These are phyloP conservation scores for Suillia variegata DNA, from an alignment of 2,888 invertebrate genomes.

Conservation along the genomic window DNA sequence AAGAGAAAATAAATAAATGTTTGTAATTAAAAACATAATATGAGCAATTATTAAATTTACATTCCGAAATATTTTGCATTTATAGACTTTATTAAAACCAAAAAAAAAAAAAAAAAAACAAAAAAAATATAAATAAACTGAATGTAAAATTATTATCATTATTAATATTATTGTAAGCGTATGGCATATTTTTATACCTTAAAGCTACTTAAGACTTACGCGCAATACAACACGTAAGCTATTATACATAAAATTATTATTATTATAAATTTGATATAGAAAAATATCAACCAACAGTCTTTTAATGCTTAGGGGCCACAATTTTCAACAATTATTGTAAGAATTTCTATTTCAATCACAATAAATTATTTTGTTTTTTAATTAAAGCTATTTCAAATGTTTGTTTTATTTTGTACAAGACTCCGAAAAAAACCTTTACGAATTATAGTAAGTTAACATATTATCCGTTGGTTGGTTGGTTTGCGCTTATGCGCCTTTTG, in stretches of 20 bases:
- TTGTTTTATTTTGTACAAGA: too few relatives aligned
- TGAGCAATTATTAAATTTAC: conserved; percentile 38
- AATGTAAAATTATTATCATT: too few relatives aligned
- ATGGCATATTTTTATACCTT: conserved; percentile 40
- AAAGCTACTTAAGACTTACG: conserved; percentile 18
- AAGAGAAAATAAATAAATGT: conserved; percentile 43
- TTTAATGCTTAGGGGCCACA: conserved; percentile 59
- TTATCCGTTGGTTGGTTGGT: too few relatives aligned
- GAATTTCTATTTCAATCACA: conserved; percentile 39
- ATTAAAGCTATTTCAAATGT: conserved; percentile 40
- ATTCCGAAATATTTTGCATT: conserved; percentile 37
- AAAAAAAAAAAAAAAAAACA: conserved; percentile 20
- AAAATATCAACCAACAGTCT: conserved; percentile 41
- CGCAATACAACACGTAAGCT: too few relatives aligned
- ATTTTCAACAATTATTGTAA: conserved; percentile 49
- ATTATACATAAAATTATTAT: conserved; percentile 9
- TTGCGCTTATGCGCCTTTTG: too few relatives aligned
- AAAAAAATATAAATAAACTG: conserved; percentile 8
- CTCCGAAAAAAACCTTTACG: too few relatives aligned
- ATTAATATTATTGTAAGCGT: conserved; percentile 22
- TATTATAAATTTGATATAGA: conserved; percentile 24
- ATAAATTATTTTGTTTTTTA: conserved; percentile 45
- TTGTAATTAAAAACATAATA: conserved; percentile 37
- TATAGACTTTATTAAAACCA: conserved; percentile 36
- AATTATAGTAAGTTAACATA: too few relatives aligned